A percentile compares a stretch with the other conserved stretches of the same genome.
Evolutionary conservation across 2,113 vertebrate genomes (phyloP).

Genomic region (Psittacus erithacus): DNA sequence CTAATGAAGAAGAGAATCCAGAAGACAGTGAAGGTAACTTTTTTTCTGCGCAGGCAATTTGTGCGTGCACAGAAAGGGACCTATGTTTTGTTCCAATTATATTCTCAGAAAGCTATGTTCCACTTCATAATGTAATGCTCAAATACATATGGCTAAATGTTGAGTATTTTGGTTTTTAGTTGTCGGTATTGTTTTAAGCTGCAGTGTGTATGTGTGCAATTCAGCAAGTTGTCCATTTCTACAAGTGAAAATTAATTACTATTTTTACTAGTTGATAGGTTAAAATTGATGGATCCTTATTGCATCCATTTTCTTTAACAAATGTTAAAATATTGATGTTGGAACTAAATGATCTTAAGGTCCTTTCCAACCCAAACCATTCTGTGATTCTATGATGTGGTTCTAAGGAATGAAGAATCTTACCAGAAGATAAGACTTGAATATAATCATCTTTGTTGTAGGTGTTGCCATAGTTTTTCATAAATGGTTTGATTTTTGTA

Average conservation of each 20-base stretch:
- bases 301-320: background rate
- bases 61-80: background rate
- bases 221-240: background rate
- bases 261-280: background rate
- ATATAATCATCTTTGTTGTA: background rate
- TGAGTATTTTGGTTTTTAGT: background rate
- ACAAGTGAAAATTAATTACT: background rate
- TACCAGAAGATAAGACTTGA: background rate
- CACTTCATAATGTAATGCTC: background rate
- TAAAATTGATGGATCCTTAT: background rate
- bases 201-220: background rate
- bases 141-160: background rate
- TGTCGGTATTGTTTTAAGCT: background rate
- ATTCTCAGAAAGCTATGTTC: background rate
- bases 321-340: background rate
- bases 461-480: background rate
- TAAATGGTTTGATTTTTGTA: background rate
- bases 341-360: background rate
- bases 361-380: background rate
- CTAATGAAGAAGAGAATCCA: constrained; percentile 92
- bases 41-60: background rate
- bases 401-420: background rate
- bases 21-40: constrained; percentile 94
- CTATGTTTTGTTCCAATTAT: background rate
- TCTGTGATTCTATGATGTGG: background rate